Conservation (phyloP, 2,113 vertebrate species). For the Zosterops lateralis region DNA sequence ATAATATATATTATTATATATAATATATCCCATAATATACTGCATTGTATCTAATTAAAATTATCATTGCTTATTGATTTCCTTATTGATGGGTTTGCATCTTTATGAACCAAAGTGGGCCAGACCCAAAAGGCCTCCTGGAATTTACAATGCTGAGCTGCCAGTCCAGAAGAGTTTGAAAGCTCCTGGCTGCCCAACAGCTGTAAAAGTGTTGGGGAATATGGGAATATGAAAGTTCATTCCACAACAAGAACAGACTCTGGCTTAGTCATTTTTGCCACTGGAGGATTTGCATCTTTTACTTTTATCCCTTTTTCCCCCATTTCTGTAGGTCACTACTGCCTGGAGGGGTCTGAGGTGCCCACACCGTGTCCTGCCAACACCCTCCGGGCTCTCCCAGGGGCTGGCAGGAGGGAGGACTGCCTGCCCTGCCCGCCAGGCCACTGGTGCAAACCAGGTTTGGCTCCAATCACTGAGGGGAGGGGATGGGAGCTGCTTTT, state of each 20-base stretch:
- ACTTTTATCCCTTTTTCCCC: neutral
- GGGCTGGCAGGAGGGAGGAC: constrained; percentile 76
- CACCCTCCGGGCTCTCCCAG: constrained; percentile 71
- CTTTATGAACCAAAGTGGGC: neutral
- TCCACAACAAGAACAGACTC: neutral
- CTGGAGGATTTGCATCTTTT: neutral
- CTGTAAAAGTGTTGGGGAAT: neutral
- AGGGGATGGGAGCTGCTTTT: neutral
- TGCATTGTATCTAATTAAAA: neutral
- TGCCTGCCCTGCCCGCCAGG: constrained; percentile 83
- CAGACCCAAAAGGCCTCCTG: neutral
- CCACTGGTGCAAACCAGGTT: constrained; percentile 86
- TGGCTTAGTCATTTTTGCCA: neutral
- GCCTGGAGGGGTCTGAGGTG: constrained; percentile 78
- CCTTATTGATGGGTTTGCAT: fast-evolving
- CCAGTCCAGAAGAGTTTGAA: neutral
- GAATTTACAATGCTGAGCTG: neutral
- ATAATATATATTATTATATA: no score
- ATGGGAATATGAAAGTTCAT: neutral
- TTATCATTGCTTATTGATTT: fast-evolving
- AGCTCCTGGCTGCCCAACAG: neutral
- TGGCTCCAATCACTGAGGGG: neutral
- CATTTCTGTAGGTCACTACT: constrained; percentile 81
- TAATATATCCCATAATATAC: fast-evolving
- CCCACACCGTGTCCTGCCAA: constrained; percentile 80